Conservation (phyloP, 2,113 vertebrate species). For the Dascyllus trimaculatus region DNA sequence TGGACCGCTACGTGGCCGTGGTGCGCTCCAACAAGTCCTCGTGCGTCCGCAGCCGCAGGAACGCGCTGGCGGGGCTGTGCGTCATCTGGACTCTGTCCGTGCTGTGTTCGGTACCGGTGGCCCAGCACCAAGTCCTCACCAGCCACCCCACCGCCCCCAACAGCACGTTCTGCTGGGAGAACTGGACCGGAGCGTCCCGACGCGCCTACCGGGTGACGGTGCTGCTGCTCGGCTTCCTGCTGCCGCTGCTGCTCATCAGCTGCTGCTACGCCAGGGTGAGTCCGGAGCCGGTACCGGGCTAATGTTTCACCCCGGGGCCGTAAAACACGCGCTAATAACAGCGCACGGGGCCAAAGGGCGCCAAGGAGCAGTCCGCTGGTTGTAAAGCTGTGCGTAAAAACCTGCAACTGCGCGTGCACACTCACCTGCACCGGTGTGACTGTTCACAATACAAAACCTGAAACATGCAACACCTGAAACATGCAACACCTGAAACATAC, state of each 20-base stretch:
- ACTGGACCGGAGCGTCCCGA: slow-evolving; percentile 80
- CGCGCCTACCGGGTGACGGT: slow-evolving; percentile 84
- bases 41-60: slow-evolving; percentile 84
- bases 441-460: slow-evolving; percentile 17
- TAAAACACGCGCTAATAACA: slow-evolving; percentile 5
- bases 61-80: slow-evolving; percentile 78
- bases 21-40: slow-evolving; percentile 83
- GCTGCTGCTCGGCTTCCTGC: slow-evolving; percentile 86
- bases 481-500: too few relatives aligned
- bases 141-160: slow-evolving; percentile 84
- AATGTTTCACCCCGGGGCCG: slow-evolving; percentile 16
- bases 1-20: slow-evolving; percentile 90
- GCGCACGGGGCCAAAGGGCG: slow-evolving; percentile 39
- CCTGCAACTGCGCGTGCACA: background rate
- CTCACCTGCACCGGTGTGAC: background rate
- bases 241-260: slow-evolving; percentile 89
- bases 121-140: slow-evolving; percentile 85
- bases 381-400: slow-evolving; percentile 53
- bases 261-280: slow-evolving; percentile 90
- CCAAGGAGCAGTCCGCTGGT: background rate
- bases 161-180: slow-evolving; percentile 91
- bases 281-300: background rate
- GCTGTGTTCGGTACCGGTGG: slow-evolving; percentile 85
- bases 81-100: slow-evolving; percentile 86
- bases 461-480: too few relatives aligned